Base-by-base conservation (phyloP, 1,140 invertebrate species). In the Cephus cinctus region DNA sequence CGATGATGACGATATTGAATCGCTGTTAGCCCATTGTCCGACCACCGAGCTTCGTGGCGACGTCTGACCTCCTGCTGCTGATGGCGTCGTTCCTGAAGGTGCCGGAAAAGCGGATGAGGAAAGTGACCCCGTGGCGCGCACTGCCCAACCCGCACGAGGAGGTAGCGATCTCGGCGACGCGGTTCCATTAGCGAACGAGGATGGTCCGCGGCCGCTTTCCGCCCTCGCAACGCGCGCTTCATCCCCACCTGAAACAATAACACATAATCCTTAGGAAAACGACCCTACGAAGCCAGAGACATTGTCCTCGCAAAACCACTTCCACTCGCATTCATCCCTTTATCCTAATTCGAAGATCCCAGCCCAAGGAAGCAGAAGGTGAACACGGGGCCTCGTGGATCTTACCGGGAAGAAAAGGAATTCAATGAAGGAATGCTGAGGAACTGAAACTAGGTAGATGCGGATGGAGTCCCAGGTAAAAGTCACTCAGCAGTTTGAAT, bases 131-230 rank as follows among this genome's bases (percentile, higher is more conserved):
- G 72, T 76, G 71, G 75, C 78, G 75, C 79, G 80, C 78, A 73
- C 72, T 71, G 71, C 57, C 69, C 72, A 70, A 61, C 71, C 69
- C 59, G 69, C 71, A 54, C 73, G 71, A 71, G 71, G 65, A 69
- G 68, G 65, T 71, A 61, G 73, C 75, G 76, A 77, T 78, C 79
- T 59, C 73, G 75, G 75, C 76, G 79, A 75, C 78, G 78, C 76
- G 75, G 79, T 80, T 81, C 79, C 81, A 80, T 82, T 78, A 77
- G 81, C 78, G 77, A 78, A 75, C 69, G 61, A 61, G 55, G 68
- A 64, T 69, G 60, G 69, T 71, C 68, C 71, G 63, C 73, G 69
- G 65, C 71, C 67, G 72, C 72, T 75, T 75, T 73, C 73, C 71
- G 66, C 63, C 71, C 73, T 73, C 64, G 71, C 69, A 64, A 70